A percentile compares a stretch with the other conserved stretches of the same genome.
These are phyloP conservation scores for Ptiloglossa arizonensis DNA, from an alignment of 1,140 invertebrate species.

Conservation along the genomic window DNA sequence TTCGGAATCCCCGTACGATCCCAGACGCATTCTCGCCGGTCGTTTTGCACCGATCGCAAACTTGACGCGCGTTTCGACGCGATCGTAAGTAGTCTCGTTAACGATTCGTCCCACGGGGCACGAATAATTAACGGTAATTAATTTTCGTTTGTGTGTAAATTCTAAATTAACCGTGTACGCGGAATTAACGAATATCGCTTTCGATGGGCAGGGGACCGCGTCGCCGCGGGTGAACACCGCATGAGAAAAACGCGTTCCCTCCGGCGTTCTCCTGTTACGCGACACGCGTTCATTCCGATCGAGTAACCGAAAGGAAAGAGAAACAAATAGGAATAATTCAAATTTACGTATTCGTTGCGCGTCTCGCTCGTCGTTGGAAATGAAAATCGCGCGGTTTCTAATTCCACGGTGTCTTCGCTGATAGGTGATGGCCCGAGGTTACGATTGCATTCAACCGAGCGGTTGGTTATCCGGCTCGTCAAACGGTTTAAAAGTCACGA, in stretches of 20 bases:
- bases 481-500: slow-evolving; percentile 27
- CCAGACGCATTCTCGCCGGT: neutral
- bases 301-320: too few relatives aligned
- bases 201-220: neutral
- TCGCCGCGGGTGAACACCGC: neutral
- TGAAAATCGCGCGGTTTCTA: neutral
- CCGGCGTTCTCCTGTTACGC: too few relatives aligned
- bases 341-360: slow-evolving; percentile 5
- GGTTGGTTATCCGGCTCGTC: slow-evolving; percentile 21
- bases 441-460: slow-evolving; percentile 19
- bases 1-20: neutral
- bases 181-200: neutral
- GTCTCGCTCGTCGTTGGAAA: neutral
- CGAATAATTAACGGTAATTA: neutral
- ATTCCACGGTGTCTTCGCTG: neutral
- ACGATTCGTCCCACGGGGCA: neutral
- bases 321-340: too few relatives aligned
- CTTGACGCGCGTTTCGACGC: neutral
- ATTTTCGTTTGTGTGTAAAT: neutral
- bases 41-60: neutral
- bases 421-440: neutral
- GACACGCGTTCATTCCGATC: neutral
- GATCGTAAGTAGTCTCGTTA: too few relatives aligned
- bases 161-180: neutral
- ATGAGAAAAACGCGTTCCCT: neutral